Conservation (phyloP, 2,797 vertebrate species). For the Hypotaenidia philippensis region DNA sequence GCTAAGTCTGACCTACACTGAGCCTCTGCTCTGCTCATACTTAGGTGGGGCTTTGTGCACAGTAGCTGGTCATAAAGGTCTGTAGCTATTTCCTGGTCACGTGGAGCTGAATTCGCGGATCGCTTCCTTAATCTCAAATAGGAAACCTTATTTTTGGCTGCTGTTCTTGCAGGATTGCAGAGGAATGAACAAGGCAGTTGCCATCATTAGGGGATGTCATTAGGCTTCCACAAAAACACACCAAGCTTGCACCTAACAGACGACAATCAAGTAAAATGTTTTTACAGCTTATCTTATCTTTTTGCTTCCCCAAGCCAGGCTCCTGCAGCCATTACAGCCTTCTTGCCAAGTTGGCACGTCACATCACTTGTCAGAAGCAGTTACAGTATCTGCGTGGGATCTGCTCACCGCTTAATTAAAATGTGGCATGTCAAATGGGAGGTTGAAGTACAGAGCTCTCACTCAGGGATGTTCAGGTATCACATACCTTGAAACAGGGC, state of each 20-base stretch:
- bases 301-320: background rate
- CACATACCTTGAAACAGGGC: background rate
- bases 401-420: background rate
- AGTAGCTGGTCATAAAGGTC: background rate
- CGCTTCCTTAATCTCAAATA: background rate
- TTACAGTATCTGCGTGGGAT: background rate
- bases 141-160: background rate
- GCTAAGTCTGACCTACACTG: background rate
- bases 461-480: background rate
- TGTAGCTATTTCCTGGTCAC: background rate
- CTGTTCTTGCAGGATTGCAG: background rate
- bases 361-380: background rate
- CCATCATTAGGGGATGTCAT: background rate
- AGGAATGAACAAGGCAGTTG: background rate
- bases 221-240: background rate
- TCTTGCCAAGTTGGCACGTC: background rate
- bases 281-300: background rate
- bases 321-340: background rate
- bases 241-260: background rate
- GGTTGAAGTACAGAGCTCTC: background rate
- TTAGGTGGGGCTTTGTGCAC: background rate
- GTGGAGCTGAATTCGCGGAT: background rate
- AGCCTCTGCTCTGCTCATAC: background rate
- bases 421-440: background rate
- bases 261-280: background rate